Evolutionary conservation across 2,797 vertebrate species (phyloP).

Genomic region (Xyrichtys novacula): DNA sequence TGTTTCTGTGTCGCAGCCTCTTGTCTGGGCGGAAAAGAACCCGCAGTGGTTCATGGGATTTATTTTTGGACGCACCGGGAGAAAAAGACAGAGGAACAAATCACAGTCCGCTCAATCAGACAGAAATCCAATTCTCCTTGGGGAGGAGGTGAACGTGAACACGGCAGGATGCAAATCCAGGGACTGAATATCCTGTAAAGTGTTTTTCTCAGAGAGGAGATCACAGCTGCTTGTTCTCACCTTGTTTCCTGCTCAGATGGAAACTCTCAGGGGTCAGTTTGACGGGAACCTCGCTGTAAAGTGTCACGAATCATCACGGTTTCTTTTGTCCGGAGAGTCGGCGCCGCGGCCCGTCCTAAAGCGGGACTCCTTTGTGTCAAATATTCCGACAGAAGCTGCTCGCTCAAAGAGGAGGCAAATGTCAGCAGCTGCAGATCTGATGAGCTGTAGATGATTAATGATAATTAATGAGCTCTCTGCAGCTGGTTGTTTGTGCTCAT

Average conservation of each 20-base stretch:
- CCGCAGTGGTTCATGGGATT: conserved; percentile 44
- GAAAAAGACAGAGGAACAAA: conserved; percentile 45
- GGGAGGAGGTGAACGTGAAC: conserved; percentile 28
- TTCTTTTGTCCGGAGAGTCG: background rate
- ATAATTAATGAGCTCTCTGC: background rate
- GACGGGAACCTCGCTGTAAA: background rate
- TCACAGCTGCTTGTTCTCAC: conserved; percentile 16
- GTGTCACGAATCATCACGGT: background rate
- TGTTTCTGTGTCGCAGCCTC: conserved; percentile 16
- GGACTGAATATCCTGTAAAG: conserved; percentile 3
- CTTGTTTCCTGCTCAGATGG: conserved; percentile 18
- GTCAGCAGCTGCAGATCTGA: background rate
- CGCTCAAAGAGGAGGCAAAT: no score
- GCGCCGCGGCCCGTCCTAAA: no score
- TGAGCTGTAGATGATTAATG: background rate
- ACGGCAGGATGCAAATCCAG: conserved; percentile 25
- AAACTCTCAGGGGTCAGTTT: background rate
- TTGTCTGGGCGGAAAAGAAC: conserved; percentile 39
- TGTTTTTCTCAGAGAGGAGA: background rate
- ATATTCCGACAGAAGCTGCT: background rate
- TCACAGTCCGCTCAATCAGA: conserved; percentile 47
- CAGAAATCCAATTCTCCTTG: conserved; percentile 55
- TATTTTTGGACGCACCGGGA: conserved; percentile 26
- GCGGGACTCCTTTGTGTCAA: no score
- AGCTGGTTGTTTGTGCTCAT: background rate